Percentiles rank a stretch among this genome's conserved stretches.
These are phyloP conservation scores for Chionis minor DNA, from an alignment of 2,113 vertebrate genomes.

Conservation along the genomic window DNA sequence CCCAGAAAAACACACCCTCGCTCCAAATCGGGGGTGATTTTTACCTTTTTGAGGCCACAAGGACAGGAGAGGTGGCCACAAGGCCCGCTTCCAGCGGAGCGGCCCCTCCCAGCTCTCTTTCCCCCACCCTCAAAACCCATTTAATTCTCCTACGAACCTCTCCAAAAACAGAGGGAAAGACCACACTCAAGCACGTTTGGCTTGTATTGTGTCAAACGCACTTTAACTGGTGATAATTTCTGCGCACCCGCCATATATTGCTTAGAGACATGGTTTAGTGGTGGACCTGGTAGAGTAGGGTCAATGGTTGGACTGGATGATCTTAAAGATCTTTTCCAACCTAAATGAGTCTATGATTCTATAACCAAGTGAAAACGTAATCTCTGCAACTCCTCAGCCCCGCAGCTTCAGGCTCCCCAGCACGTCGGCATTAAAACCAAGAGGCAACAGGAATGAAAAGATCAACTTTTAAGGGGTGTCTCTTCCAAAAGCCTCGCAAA, in stretches of 20 bases:
- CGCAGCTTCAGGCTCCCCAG: background rate
- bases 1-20: fast-evolving
- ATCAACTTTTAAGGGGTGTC: background rate
- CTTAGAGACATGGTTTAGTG: too few species aligned
- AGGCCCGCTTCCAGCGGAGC: background rate
- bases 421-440: background rate
- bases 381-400: background rate
- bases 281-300: too few species aligned
- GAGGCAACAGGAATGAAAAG: background rate
- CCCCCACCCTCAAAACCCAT: background rate
- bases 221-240: background rate
- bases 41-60: background rate
- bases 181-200: background rate
- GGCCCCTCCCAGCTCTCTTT: background rate
- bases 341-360: too few species aligned
- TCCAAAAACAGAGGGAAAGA: background rate
- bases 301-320: too few species aligned
- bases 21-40: background rate
- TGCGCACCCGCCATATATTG: background rate
- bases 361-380: background rate
- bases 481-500: background rate
- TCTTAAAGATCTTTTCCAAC: too few species aligned
- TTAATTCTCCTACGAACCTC: background rate
- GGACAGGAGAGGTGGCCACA: background rate
- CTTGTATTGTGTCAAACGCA: background rate